Conservation (phyloP, 2,797 vertebrate genomes). For the Somateria mollissima region DNA sequence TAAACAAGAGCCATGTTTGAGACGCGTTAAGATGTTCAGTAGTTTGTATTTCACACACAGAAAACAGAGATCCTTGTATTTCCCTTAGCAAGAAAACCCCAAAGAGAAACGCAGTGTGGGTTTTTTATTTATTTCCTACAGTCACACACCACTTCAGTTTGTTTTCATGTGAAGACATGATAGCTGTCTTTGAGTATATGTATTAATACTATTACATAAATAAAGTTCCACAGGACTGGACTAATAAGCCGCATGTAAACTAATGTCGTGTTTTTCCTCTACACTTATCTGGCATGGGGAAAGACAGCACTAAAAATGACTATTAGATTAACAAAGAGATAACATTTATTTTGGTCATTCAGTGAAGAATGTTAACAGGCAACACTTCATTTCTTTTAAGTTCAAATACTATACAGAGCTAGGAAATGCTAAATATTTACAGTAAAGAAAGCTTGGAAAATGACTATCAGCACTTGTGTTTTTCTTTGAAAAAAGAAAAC, state of each 20-base stretch:
- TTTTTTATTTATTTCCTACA: slow-evolving; percentile 12
- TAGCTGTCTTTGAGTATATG: not conserved
- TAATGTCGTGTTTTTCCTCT: not conserved
- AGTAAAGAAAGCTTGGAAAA: not conserved
- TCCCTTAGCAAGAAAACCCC: not conserved
- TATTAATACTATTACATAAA: not conserved
- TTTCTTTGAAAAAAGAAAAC: not conserved
- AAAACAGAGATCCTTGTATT: not conserved
- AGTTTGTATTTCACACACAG: not conserved
- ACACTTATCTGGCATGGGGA: not conserved
- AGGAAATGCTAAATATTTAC: slow-evolving; percentile 1
- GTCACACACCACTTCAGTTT: not conserved
- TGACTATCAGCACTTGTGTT: not conserved
- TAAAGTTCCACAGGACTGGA: not conserved
- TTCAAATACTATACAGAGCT: not conserved
- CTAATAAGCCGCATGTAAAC: not conserved
- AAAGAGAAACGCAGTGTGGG: not conserved
- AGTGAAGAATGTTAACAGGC: not conserved
- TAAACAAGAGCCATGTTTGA: fast-evolving
- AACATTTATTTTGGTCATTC: not conserved
- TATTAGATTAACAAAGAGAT: not conserved
- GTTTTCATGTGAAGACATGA: not conserved
- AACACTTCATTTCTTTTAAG: not conserved
- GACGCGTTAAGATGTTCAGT: fast-evolving
- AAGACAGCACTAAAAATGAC: not conserved